These are phyloP conservation scores for Gymnoscopelus microlampas DNA, from an alignment of 2,797 vertebrate species.

Conservation along the genomic window DNA sequence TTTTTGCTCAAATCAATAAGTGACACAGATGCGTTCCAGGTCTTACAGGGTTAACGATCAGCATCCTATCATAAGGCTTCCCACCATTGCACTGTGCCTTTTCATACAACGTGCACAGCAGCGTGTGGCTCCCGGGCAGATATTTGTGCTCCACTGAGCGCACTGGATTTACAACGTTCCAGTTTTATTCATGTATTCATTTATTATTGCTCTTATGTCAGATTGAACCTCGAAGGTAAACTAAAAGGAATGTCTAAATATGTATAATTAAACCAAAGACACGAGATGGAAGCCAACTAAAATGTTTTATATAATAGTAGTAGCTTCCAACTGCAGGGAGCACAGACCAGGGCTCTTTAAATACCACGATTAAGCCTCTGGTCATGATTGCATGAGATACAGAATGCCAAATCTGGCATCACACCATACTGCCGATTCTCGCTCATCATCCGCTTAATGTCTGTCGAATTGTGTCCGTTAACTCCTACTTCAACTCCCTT, in stretches of 20 bases:
- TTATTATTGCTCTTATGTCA: not conserved
- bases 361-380: conserved; percentile 14
- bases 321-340: not conserved
- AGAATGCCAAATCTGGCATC: conserved; percentile 62
- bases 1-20: no score
- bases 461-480: conserved; percentile 43
- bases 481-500: conserved; percentile 10
- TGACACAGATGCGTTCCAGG: no score
- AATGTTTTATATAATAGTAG: no score
- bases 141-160: no score
- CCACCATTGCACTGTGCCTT: no score
- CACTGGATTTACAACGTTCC: no score
- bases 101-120: no score
- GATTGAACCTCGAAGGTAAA: conserved; percentile 23
- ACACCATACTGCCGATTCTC: conserved; percentile 38
- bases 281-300: no score
- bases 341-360: not conserved
- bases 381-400: conserved; percentile 21
- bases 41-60: no score
- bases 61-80: no score
- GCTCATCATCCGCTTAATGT: conserved; percentile 47
- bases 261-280: conserved; percentile 25
- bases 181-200: no score
- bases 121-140: no score
- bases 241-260: conserved; percentile 9